A percentile compares a stretch with the other conserved stretches of the same genome.
Conservation (phyloP, 2,797 vertebrate species). For the Scomberomorus guttatus region DNA sequence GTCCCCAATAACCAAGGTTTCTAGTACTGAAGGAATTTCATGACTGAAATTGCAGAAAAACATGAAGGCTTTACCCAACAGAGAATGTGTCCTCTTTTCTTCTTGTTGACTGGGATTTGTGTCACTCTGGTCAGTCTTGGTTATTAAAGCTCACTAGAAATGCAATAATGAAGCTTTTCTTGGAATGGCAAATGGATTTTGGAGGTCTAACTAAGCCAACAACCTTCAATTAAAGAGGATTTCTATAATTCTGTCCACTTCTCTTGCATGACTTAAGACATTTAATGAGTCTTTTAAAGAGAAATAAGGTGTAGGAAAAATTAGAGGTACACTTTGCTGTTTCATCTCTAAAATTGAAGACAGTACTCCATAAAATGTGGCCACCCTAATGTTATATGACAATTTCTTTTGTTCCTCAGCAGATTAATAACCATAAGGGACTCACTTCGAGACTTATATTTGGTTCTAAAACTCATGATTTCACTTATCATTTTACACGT, state of each 20-base stretch:
- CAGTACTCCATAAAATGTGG: no score
- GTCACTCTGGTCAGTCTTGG: background rate
- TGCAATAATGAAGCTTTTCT: conserved; percentile 16
- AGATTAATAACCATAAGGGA: no score
- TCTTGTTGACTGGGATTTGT: conserved; percentile 6
- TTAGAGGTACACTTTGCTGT: no score
- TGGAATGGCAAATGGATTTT: background rate
- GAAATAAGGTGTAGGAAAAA: no score
- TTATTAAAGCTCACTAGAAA: conserved; percentile 16
- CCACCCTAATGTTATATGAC: no score
- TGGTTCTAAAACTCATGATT: no score
- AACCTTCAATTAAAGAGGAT: background rate
- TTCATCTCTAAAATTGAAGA: no score
- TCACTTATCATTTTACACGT: no score
- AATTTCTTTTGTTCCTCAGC: no score
- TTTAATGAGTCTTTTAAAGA: background rate
- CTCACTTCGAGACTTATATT: no score
- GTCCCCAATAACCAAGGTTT: background rate
- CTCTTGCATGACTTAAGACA: background rate
- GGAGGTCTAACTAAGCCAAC: background rate
- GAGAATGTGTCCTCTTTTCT: background rate
- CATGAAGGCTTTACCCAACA: background rate
- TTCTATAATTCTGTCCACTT: background rate
- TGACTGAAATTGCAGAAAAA: background rate
- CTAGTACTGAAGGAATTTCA: background rate